Base-by-base conservation (phyloP, 2,797 vertebrate species). In the Neosalanx taihuensis region DNA sequence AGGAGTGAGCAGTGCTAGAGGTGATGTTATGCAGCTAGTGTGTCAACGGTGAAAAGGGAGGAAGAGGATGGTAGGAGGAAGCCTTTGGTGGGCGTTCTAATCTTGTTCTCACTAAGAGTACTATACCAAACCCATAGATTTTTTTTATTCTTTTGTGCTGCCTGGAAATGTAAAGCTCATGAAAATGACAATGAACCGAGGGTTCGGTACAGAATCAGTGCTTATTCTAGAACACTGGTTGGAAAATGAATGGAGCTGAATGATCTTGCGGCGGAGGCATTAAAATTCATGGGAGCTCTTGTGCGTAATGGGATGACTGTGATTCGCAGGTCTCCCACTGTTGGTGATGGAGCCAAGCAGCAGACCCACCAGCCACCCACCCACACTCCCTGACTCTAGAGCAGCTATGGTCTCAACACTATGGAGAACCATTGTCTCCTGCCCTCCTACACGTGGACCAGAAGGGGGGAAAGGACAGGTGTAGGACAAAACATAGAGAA, bases 221-320 rank as follows among this genome's bases (percentile, higher is more conserved):
- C 73, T 72, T 75, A 66, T 73, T 79, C 77, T 67, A 81, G 86
- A 82, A 67, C 73, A 61, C 80, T 83, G 72, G 58, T 57, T 72
- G 79, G 77, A 71, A 84, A 76, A 70, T 60, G 65, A 85, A 77
- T 61, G 57, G 76, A 87, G 85, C 81, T 89, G 81, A 86, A 81
- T 74, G 85, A 85, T 84, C 73, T 76, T 76, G 81, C 77, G 80
- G 79, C 77, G 82, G 83, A 87, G 83, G 86, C 80, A 84, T 86
- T 84, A 29, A 83, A 83, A 88, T 88, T 83, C 77, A 82, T 72
- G 65, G 73, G 82, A 69, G 74, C 76, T 79, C 76, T 56, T 75
- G 59, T 20, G 70, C 79, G 71, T 82, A 46, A 64, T 35, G 31
- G 13, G 41, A 56, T 56, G 51, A 18, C 51, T 46, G 3, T 56